Evolutionary conservation across 35 echinoderm and acorn worm species (phyloP).

Genomic region (Eucidaris tribuloides): DNA sequence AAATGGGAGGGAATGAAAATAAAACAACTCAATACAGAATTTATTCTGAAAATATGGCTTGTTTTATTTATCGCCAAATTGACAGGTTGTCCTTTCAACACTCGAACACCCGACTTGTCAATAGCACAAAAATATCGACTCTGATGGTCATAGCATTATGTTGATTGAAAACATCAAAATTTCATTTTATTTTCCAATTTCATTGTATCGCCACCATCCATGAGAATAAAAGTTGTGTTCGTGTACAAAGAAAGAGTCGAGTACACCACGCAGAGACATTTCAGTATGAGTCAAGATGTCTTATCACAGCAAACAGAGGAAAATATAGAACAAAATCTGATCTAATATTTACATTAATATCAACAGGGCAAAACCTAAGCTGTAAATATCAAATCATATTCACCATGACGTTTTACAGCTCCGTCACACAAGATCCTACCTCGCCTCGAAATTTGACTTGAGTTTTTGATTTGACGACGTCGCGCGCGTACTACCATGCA

Average conservation of each 20-base stretch:
- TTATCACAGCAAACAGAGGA: background rate
- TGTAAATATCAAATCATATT: conserved; percentile 10
- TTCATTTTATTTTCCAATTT: no score
- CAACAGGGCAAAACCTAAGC: conserved; percentile 10
- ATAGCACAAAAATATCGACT: background rate
- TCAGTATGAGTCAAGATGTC: background rate
- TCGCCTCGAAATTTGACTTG: no score
- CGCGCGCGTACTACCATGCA: no score
- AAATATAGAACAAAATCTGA: background rate
- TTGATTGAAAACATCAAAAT: conserved; percentile 19
- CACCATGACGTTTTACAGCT: background rate
- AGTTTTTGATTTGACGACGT: no score
- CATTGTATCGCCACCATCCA: no score
- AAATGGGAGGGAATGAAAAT: conserved; percentile 22
- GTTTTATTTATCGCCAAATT: conserved; percentile 35
- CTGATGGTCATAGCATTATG: background rate
- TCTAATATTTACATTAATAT: background rate
- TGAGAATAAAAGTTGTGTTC: no score
- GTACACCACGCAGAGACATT: background rate
- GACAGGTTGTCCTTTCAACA: background rate
- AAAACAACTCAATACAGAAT: conserved; percentile 8
- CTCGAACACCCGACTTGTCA: background rate
- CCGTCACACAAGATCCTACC: no score
- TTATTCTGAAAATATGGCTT: conserved; percentile 30
- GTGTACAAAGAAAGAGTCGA: background rate